Evolutionary conservation across 2,888 invertebrate species (phyloP), one percentile per base, ranked within the genome.

Genomic region (Sarcophaga subvicina): DNA sequence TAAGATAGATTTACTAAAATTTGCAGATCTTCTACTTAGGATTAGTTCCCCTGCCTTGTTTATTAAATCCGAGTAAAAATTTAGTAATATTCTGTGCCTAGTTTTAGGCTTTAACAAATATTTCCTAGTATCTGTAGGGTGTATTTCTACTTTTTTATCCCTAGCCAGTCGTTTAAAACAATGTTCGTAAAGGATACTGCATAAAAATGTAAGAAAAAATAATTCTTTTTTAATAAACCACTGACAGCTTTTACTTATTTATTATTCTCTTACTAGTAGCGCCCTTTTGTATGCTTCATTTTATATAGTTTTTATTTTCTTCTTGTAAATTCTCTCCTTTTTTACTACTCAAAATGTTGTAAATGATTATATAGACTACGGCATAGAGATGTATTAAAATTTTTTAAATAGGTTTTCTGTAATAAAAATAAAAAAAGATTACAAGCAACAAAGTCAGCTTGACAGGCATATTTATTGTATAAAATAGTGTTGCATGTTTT

Each of bases 211-310:
- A 22, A 49, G 0, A 14, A 47, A 67, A 67, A 66, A 66, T 37
- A 64, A 25, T 14, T n/a, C n/a, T 45, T 45, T 20, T 45, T 17
- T 49, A 54, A 49, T 8, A 75, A 75, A 54, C 62, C 75, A 75
- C 54, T 79, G 71, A 72, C 25, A 54, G 54, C 45, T 63, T 64
- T 64, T 64, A 17, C 25, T 76, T 49, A 67, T 80, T 80, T 69
- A 67, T 80, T 75, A 54, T 69, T 75, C 62, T 69, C 17, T 75
- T 27, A 14, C 14, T 14, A 54, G 54, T 17, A 14, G 54, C 17
- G 12, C 54, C 54, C 17, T 17, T 14, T 4, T 54, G 1, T 54
- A 54, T 54, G 5, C 54, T 54, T 54, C 54, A 14, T 5, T 54
- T 14, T 54, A 54, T 17, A 54, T 4, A 63, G 37, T 5, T 37